Evolutionary conservation across 2,113 vertebrate species (phyloP), one percentile per base, ranked within the genome.

Genomic region (Paratilapia polleni): DNA sequence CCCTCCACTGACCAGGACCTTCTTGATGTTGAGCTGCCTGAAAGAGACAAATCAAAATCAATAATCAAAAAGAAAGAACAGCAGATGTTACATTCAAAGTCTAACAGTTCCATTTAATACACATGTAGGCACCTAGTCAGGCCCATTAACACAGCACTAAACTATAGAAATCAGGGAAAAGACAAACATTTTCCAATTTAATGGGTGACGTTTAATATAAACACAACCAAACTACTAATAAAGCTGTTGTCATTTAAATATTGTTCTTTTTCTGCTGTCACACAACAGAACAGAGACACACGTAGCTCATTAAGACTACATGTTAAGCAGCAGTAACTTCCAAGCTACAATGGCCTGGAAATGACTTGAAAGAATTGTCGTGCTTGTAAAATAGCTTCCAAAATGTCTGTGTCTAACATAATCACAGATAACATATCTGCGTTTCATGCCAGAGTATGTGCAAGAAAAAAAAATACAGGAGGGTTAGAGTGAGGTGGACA

Each of bases 11-110:
- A 99, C 97, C 89, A 99, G 95, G 89, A 99, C 95, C 88, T 99
- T 99, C 93, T 96, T 98, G 90, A 99, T 96, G 90, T 99, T 98
- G 75, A 99, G 93, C 63, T 99, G 98, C 89, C 98, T 99, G 75
- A 73, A 85, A 85, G 22, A 77, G 76, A 73, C 0, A 14, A 79
- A 59, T 2, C 8, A 81, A 41, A 86, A 75, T 26, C 2, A 19
- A 54, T 24, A n/a, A 61, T 83, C 15, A 9, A 5, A 31, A 56
- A 58, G 19, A 60, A 68, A n/a, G 38, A 59, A 77, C 2, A 77
- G 17, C 43, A 70, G 3, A 24, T 49, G 38, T 31, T 31, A 31
- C 28, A 31, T 31, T 31, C 28, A 31, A 31, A 31, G 28, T 31
- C 28, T 31, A 31, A 31, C 28, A 31, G 2, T 31, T 31, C 28